Percentiles rank a stretch among this genome's conserved stretches.
Conservation (phyloP, 2,888 invertebrate species). For the Arctia plantaginis region DNA sequence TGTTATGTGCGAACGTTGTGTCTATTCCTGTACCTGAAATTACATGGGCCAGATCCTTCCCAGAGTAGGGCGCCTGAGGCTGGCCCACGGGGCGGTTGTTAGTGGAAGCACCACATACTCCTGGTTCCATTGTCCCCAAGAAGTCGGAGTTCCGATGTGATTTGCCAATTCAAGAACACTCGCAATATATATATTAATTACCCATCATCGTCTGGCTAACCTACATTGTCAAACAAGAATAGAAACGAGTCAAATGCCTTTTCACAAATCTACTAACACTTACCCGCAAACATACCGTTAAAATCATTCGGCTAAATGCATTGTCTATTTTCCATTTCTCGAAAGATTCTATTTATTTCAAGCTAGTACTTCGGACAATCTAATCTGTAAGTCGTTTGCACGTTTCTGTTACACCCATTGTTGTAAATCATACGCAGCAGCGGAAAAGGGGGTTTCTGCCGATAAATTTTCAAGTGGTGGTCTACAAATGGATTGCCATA, state of each 20-base stretch:
- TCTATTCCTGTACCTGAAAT: too few species aligned
- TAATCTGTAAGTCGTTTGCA: constrained; percentile 56
- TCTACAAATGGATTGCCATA: constrained; percentile 51
- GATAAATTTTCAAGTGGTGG: constrained; percentile 63
- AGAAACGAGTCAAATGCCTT: constrained; percentile 6
- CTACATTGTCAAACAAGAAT: not conserved
- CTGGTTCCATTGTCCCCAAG: too few species aligned
- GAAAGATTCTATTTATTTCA: constrained; percentile 61
- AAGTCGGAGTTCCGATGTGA: too few species aligned
- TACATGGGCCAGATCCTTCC: too few species aligned
- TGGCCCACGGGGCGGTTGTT: too few species aligned
- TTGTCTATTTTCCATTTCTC: constrained; percentile 58
- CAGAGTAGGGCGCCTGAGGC: too few species aligned
- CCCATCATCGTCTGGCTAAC: not conserved
- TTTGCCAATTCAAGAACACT: not conserved
- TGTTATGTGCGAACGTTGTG: not conserved
- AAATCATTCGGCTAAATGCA: constrained; percentile 49
- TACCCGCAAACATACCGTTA: constrained; percentile 39
- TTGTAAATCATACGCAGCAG: constrained; percentile 55
- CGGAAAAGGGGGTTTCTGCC: constrained; percentile 47
- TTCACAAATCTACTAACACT: constrained; percentile 12
- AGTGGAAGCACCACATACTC: too few species aligned
- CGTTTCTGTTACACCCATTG: constrained; percentile 56
- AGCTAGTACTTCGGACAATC: constrained; percentile 57
- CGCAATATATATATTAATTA: not conserved